phyloP scores from a whole-genome alignment of 2,888 invertebrate species.

The Dynastes tityus region DNA sequence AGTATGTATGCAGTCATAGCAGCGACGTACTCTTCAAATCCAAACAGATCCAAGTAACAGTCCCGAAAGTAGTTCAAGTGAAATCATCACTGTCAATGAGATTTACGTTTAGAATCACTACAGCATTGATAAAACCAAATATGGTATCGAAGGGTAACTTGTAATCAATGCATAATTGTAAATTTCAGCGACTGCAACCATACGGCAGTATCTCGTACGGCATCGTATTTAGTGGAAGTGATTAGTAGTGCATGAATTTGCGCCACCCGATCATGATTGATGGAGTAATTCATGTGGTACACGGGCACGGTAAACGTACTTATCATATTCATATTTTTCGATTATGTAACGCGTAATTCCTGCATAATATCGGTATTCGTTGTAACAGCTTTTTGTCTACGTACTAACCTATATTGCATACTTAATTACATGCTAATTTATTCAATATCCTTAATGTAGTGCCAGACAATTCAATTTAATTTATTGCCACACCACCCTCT shows the following conservation, averaged over 20 bases:
- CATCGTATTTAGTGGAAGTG: slow-evolving; percentile 19
- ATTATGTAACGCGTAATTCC: slow-evolving; percentile 26
- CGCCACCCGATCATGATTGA: slow-evolving; percentile 22
- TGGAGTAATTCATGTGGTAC: slow-evolving; percentile 21
- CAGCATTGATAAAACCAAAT: slow-evolving; percentile 36
- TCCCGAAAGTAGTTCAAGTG: slow-evolving; percentile 43
- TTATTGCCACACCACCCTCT: not conserved
- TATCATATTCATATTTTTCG: slow-evolving; percentile 23
- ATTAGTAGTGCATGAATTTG: slow-evolving; percentile 43
- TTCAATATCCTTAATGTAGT: slow-evolving; percentile 3
- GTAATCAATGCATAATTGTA: slow-evolving; percentile 5
- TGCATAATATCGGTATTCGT: slow-evolving; percentile 20
- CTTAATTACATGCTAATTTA: slow-evolving; percentile 2
- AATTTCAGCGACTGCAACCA: not conserved
- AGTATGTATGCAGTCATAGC: not conserved
- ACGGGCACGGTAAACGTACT: slow-evolving; percentile 33
- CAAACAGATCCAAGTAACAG: slow-evolving; percentile 1
- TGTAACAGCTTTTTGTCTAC: slow-evolving; percentile 9
- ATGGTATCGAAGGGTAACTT: slow-evolving; percentile 43
- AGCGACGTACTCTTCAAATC: not conserved
- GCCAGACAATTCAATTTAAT: not conserved
- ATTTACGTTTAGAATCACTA: slow-evolving; percentile 19
- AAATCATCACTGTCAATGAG: slow-evolving; percentile 22
- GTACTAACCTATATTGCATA: slow-evolving; percentile 19
- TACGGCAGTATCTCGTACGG: slow-evolving; percentile 7